phyloP scores from a whole-genome alignment of 2,888 invertebrate species.

The Cyrtodaria siliqua region DNA sequence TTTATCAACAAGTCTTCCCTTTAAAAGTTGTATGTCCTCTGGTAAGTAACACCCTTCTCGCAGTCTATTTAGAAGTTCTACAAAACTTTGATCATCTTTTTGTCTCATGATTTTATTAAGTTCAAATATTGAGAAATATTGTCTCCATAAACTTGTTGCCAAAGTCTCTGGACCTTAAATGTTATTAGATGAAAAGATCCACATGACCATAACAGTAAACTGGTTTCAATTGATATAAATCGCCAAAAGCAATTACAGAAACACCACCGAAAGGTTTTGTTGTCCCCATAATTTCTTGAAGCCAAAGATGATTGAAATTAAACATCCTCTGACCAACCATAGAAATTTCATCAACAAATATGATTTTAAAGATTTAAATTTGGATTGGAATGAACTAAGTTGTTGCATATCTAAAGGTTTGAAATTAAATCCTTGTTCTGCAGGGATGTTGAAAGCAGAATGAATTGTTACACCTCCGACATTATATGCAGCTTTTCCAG shows the following conservation, averaged over 20 bases:
- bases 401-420: slow-evolving; percentile 15
- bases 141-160: slow-evolving; percentile 42
- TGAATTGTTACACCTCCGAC: slow-evolving; percentile 53
- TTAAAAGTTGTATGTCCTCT: neutral
- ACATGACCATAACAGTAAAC: slow-evolving; percentile 28
- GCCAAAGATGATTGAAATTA: slow-evolving; percentile 27
- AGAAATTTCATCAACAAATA: slow-evolving; percentile 23
- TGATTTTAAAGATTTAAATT: neutral
- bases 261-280: slow-evolving; percentile 45
- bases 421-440: slow-evolving; percentile 29
- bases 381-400: no score
- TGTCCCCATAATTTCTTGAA: slow-evolving; percentile 17
- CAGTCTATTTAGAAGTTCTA: slow-evolving; percentile 51
- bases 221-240: slow-evolving; percentile 12
- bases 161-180: slow-evolving; percentile 7
- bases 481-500: slow-evolving; percentile 55
- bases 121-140: slow-evolving; percentile 19
- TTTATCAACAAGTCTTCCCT: no score
- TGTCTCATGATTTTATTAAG: slow-evolving; percentile 50
- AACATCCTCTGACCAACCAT: slow-evolving; percentile 34
- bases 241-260: slow-evolving; percentile 13
- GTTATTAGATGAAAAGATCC: slow-evolving; percentile 28
- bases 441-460: slow-evolving; percentile 42
- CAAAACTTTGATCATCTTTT: slow-evolving; percentile 58
- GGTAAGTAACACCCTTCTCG: slow-evolving; percentile 8